Percentiles rank a stretch among this genome's conserved stretches.
Evolutionary conservation across 2,797 vertebrate genomes (phyloP).

Genomic region (Liparis tanakae): DNA sequence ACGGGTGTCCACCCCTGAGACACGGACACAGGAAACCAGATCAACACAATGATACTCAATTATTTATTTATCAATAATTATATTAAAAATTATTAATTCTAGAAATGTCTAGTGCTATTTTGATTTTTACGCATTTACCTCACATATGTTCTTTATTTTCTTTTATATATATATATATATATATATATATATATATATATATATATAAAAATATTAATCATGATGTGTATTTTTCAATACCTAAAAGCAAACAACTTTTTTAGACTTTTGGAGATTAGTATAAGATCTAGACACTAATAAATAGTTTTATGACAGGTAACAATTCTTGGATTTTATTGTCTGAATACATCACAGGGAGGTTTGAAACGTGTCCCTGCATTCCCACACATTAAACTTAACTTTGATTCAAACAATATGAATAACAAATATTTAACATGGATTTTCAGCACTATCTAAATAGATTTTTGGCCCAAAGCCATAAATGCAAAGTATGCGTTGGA

Average conservation of each 20-base stretch:
- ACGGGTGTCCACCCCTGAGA: slow-evolving; percentile 94
- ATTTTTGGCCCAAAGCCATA: no score
- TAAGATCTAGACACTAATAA: background rate
- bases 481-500: no score
- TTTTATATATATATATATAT: no score
- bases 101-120: background rate
- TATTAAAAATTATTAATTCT: no score
- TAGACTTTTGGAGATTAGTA: no score
- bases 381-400: no score
- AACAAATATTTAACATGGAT: no score
- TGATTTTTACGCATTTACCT: background rate
- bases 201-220: slow-evolving; percentile 5
- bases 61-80: no score
- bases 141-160: background rate
- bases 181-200: background rate
- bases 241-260: background rate
- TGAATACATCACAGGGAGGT: background rate
- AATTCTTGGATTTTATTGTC: no score
- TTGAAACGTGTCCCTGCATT: no score
- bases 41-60: background rate
- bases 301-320: background rate
- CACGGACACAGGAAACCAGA: slow-evolving; percentile 11
- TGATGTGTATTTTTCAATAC: background rate
- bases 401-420: no score
- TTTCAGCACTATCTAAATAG: no score